phyloP scores from a whole-genome alignment of 2,888 invertebrate genomes.

The Aelia acuminata region DNA sequence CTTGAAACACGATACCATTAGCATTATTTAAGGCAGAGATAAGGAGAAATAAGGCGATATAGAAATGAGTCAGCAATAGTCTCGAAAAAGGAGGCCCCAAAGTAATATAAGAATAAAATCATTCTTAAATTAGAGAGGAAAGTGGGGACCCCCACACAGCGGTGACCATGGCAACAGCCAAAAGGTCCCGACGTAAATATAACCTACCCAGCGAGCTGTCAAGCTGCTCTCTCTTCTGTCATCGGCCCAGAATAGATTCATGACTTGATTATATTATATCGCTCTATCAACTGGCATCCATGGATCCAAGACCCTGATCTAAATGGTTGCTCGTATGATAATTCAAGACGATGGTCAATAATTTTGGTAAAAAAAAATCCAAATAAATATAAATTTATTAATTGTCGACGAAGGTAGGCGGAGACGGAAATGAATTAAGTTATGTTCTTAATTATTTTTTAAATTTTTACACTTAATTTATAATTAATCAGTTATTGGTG shows the following conservation, averaged over 20 bases:
- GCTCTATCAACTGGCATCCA: too few species aligned
- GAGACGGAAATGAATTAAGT: too few species aligned
- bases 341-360: too few species aligned
- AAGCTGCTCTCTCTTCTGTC: background rate
- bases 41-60: background rate
- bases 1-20: too few species aligned
- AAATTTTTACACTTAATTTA: too few species aligned
- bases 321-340: too few species aligned
- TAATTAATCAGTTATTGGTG: too few species aligned
- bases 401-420: too few species aligned
- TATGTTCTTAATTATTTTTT: too few species aligned
- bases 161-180: slow-evolving; percentile 15
- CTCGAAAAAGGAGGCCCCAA: background rate
- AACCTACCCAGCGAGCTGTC: slow-evolving; percentile 3
- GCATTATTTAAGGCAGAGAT: background rate
- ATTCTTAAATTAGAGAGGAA: slow-evolving; percentile 30
- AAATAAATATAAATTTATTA: too few species aligned
- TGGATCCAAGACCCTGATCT: too few species aligned
- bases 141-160: slow-evolving; percentile 14
- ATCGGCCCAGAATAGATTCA: background rate
- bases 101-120: slow-evolving; percentile 17
- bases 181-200: slow-evolving; percentile 13
- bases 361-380: too few species aligned
- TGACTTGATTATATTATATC: background rate
- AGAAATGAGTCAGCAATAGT: background rate